Base-by-base conservation (phyloP, 2,888 invertebrate genomes). In the Hoplodrina ambigua region DNA sequence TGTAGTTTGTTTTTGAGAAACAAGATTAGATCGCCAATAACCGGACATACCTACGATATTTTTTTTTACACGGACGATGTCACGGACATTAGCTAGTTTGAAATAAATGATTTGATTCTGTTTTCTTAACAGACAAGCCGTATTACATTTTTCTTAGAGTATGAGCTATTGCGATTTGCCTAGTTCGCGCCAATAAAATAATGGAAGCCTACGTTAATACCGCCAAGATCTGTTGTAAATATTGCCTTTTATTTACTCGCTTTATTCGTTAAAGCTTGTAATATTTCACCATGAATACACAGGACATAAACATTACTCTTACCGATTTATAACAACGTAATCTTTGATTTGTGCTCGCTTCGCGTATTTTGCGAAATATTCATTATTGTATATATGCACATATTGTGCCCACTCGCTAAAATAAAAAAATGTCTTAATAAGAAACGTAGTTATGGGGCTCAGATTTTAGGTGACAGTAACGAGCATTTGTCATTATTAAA, bases 251-350 rank as follows among this genome's bases (percentile, higher is more conserved):
- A 25, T 25, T 25, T 25, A 25, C 25, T 60, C 44, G 11, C 41
- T 20, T 10, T 41, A 15, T 52, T 54, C 13, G 8, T 25, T 37
- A 30, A 49, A 50, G 58, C 44, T 53, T 15, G 41, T 49, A 33
- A 72, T 66, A 62, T 49, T 58, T 61, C 52, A 44, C 50, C 25
- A 58, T 41, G 46, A 65, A 63, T 41, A 61, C 2, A 50, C 37
- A 50, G 60, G 60, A 65, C 66, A 74, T 54, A 49, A 66, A 25
- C 25, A 25, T 74, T 44, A 66, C 30, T 75, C 66, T 55, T 11
- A 55, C 54, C 57, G 54, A 80, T 75, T 76, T 76, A 75, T 80
- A 67, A 59, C 75, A 58, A 62, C 54, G 49, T 76, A 76, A 76
- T 76, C 75, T 52, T 62, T 76, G 80, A 80, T 76, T 76, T 76